A percentile compares a stretch with the other conserved stretches of the same genome.
Evolutionary conservation across 2,888 invertebrate species (phyloP).

Genomic region (Hermaeophaga mercurialis): DNA sequence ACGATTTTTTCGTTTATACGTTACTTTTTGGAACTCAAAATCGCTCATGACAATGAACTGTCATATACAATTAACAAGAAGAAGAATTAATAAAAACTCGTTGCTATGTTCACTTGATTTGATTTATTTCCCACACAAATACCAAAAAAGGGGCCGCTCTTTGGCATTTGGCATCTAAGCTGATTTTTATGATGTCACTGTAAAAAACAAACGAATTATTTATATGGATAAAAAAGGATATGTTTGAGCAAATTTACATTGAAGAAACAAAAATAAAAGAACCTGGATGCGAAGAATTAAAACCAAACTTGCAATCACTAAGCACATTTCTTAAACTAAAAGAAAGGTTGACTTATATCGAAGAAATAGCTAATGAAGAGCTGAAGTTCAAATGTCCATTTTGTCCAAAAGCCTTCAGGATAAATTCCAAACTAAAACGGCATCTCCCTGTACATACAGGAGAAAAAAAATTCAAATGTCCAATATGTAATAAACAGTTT

Average conservation of each 20-base stretch:
- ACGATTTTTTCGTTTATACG: constrained; percentile 15
- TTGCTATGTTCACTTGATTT: too few species aligned
- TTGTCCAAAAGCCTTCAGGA: constrained; percentile 2
- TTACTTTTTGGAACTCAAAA: constrained; percentile 20
- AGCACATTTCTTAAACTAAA: neutral
- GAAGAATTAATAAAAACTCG: too few species aligned
- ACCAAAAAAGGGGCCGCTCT: too few species aligned
- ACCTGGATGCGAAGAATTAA: neutral
- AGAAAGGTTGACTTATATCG: neutral
- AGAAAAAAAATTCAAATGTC: constrained; percentile 3
- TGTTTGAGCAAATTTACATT: constrained; percentile 8
- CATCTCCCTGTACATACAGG: constrained; percentile 4
- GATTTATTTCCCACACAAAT: too few species aligned
- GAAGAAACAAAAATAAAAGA: constrained; percentile 6
- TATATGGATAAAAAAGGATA: too few species aligned
- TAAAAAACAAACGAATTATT: too few species aligned
- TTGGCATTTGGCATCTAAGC: too few species aligned
- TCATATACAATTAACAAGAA: neutral
- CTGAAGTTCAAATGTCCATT: constrained; percentile 8
- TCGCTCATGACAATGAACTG: constrained; percentile 18
- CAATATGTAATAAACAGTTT: neutral
- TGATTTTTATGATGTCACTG: too few species aligned
- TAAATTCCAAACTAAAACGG: constrained; percentile 2
- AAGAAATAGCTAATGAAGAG: neutral
- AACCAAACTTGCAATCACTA: neutral